Conservation (phyloP, 2,797 vertebrate genomes). For the Girardinus metallicus region DNA sequence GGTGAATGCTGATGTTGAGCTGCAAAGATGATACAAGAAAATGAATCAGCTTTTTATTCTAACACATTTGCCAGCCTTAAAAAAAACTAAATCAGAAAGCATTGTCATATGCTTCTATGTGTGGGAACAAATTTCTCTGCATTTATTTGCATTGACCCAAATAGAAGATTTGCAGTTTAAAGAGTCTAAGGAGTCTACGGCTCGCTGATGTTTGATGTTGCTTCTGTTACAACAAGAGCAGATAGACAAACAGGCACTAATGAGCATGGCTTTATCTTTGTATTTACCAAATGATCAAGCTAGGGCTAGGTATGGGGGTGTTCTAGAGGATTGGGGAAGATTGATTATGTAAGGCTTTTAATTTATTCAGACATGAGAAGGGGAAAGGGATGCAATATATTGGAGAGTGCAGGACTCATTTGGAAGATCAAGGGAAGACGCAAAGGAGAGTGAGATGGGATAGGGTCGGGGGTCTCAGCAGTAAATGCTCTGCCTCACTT, state of each 20-base stretch:
- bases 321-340: conserved; percentile 51
- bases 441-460: conserved; percentile 39
- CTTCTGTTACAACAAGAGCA: conserved; percentile 50
- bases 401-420: conserved; percentile 61
- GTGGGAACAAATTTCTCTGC: conserved; percentile 53
- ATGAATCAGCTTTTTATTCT: conserved; percentile 40
- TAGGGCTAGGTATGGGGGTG: conserved; percentile 55
- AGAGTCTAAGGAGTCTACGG: too few relatives aligned
- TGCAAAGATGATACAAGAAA: conserved; percentile 68
- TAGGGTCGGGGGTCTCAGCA: conserved; percentile 45
- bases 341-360: conserved; percentile 79
- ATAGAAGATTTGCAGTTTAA: conserved; percentile 61
- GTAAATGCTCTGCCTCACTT: conserved; percentile 52
- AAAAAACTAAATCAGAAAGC: conserved; percentile 17
- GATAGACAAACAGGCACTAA: conserved; percentile 43
- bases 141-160: conserved; percentile 76
- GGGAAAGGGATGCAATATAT: conserved; percentile 61
- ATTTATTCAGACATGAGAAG: conserved; percentile 73
- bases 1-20: conserved; percentile 76
- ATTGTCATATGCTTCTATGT: conserved; percentile 13
- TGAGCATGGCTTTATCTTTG: conserved; percentile 24
- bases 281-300: conserved; percentile 61
- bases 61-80: conserved; percentile 28
- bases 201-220: conserved; percentile 57
- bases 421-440: conserved; percentile 63